phyloP scores from a whole-genome alignment of 2,797 vertebrate species.

The Pelochelys cantorii region DNA sequence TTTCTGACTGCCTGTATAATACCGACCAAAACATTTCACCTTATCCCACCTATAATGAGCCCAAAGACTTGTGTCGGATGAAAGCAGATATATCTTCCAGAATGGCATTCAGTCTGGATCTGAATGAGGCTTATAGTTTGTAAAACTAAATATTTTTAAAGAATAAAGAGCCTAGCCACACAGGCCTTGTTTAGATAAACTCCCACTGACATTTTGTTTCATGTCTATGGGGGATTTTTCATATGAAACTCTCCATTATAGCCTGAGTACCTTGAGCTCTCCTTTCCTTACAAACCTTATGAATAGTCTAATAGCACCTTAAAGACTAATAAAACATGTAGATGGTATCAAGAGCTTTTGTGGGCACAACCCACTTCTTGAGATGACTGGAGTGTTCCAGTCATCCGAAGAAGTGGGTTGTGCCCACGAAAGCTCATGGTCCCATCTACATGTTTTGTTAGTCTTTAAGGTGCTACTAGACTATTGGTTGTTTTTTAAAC shows the following conservation, averaged over 20 bases:
- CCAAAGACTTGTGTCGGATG: background rate
- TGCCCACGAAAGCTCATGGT: too few relatives aligned
- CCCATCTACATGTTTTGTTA: too few relatives aligned
- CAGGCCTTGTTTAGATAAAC: background rate
- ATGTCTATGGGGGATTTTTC: background rate
- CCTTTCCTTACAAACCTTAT: background rate
- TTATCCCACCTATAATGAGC: background rate
- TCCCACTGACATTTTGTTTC: background rate
- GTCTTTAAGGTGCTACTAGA: too few relatives aligned
- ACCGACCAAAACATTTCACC: background rate
- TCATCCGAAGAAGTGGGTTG: too few relatives aligned
- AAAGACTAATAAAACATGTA: too few relatives aligned
- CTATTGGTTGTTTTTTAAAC: too few relatives aligned
- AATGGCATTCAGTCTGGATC: background rate
- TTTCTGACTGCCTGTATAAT: background rate
- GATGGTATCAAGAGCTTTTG: too few relatives aligned
- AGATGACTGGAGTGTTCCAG: too few relatives aligned
- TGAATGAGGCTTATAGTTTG: background rate
- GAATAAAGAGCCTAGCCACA: background rate
- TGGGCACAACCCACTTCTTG: too few relatives aligned
- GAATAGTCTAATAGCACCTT: too few relatives aligned
- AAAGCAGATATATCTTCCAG: background rate
- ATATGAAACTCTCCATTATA: background rate
- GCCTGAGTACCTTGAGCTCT: background rate
- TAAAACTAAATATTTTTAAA: background rate